phyloP scores from a whole-genome alignment of 2,888 invertebrate genomes.

The Chrysolina haemoptera region DNA sequence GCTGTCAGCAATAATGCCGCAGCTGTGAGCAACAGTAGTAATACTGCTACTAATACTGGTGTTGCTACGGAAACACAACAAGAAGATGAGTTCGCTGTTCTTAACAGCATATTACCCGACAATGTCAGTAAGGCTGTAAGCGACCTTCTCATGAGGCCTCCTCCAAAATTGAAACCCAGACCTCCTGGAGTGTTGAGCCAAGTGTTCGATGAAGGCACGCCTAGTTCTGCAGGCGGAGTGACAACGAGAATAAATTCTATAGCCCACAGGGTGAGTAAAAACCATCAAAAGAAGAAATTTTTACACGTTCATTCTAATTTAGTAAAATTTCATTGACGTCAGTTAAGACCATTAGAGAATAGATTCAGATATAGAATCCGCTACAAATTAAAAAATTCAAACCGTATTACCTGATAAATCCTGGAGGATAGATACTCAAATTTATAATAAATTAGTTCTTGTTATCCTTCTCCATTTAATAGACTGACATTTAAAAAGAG shows the following conservation, averaged over 20 bases:
- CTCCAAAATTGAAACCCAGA: slow-evolving; percentile 68
- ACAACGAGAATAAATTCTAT: slow-evolving; percentile 66
- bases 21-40: background rate
- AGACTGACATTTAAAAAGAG: no score
- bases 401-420: no score
- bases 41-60: no score
- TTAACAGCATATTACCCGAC: slow-evolving; percentile 61
- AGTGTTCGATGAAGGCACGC: slow-evolving; percentile 64
- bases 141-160: slow-evolving; percentile 64
- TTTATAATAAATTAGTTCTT: no score
- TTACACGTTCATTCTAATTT: no score
- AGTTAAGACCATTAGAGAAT: no score
- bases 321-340: no score
- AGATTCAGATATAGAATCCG: no score
- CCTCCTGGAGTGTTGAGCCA: slow-evolving; percentile 70
- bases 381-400: no score
- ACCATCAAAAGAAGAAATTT: no score
- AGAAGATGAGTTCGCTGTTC: slow-evolving; percentile 57
- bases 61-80: slow-evolving; percentile 25
- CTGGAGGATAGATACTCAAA: no score
- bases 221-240: slow-evolving; percentile 65
- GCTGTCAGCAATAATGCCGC: background rate
- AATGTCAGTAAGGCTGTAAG: slow-evolving; percentile 61
- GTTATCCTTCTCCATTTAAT: no score
- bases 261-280: slow-evolving; percentile 64